Conservation (phyloP, 2,113 vertebrate genomes). For the Plectropomus leopardus region DNA sequence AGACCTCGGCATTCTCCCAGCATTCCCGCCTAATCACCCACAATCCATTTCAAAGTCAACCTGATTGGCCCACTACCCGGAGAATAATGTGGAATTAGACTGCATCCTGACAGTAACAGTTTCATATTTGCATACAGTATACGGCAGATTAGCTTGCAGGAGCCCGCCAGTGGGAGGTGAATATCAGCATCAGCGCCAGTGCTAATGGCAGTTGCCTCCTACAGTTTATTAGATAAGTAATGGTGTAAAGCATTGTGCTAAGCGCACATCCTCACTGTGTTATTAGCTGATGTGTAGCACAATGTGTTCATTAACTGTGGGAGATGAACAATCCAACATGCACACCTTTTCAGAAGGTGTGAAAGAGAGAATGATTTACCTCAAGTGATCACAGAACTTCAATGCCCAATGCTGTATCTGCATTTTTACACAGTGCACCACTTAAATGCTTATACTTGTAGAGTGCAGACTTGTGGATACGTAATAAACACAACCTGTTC, state of each 20-base stretch:
- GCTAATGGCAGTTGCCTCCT: constrained; percentile 77
- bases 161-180: constrained; percentile 72
- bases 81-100: constrained; percentile 84
- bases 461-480: constrained; percentile 36
- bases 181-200: constrained; percentile 68
- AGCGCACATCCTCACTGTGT: constrained; percentile 68
- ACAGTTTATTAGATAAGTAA: constrained; percentile 84
- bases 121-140: constrained; percentile 83
- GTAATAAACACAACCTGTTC: constrained; percentile 53
- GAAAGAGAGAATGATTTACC: constrained; percentile 20
- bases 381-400: constrained; percentile 37
- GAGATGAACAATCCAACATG: constrained; percentile 59
- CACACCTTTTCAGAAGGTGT: constrained; percentile 41
- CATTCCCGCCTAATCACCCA: constrained; percentile 84
- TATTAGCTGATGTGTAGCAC: constrained; percentile 71
- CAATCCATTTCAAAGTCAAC: constrained; percentile 88
- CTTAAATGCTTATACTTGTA: constrained; percentile 27
- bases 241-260: constrained; percentile 77
- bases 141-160: constrained; percentile 76
- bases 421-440: constrained; percentile 5
- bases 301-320: constrained; percentile 73
- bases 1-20: constrained; percentile 78
- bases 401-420: neutral
- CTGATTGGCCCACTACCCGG: constrained; percentile 82
- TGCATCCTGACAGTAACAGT: constrained; percentile 82